phyloP scores from a whole-genome alignment of 2,888 invertebrate genomes.

The Clunio marinus region DNA sequence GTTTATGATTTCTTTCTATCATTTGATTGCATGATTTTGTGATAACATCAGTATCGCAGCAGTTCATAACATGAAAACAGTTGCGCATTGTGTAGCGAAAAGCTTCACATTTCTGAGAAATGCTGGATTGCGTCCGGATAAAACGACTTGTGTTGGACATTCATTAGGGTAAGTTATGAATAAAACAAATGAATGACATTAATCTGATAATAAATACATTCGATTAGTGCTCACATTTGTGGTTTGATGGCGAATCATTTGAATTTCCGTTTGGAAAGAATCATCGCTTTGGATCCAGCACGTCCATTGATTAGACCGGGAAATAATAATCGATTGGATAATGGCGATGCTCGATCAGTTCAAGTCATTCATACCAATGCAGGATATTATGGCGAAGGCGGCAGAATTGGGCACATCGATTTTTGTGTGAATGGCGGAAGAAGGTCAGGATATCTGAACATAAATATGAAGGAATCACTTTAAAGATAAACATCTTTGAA shows the following conservation, averaged over 20 bases:
- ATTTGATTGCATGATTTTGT: neutral
- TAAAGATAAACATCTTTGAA: too few species aligned
- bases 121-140: slow-evolving; percentile 61
- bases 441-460: slow-evolving; percentile 40
- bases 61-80: slow-evolving; percentile 68
- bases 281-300: slow-evolving; percentile 56
- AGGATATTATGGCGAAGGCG: slow-evolving; percentile 71
- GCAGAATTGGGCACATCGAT: slow-evolving; percentile 70
- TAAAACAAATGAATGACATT: neutral
- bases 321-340: slow-evolving; percentile 60
- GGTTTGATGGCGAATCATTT: slow-evolving; percentile 70
- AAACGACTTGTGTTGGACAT: slow-evolving; percentile 72
- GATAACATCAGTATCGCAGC: slow-evolving; percentile 64
- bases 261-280: slow-evolving; percentile 67
- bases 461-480: too few species aligned
- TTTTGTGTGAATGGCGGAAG: slow-evolving; percentile 76
- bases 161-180: slow-evolving; percentile 47
- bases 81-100: slow-evolving; percentile 65
- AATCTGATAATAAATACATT: slow-evolving; percentile 40
- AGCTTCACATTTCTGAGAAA: slow-evolving; percentile 60
- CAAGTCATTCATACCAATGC: slow-evolving; percentile 77
- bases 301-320: slow-evolving; percentile 62
- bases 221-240: slow-evolving; percentile 64
- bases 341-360: slow-evolving; percentile 71
- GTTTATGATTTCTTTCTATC: neutral